These are phyloP conservation scores for Baryphthengus martii DNA, from an alignment of 2,113 vertebrate genomes.

Conservation along the genomic window DNA sequence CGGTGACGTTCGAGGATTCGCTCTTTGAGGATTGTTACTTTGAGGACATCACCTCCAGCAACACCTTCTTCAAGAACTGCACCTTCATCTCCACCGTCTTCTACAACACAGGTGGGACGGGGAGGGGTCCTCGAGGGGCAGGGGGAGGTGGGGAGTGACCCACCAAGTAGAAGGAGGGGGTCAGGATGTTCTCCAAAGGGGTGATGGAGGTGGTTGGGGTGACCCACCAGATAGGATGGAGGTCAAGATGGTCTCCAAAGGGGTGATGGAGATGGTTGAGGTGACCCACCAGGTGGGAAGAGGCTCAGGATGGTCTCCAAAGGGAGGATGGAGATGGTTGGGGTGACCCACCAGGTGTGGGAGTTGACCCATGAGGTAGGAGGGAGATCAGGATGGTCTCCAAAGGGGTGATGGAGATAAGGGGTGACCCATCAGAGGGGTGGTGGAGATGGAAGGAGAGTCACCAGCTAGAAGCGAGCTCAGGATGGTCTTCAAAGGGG, in stretches of 20 bases:
- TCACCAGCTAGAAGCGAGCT: background rate
- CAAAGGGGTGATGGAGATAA: background rate
- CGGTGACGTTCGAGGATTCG: conserved; percentile 93
- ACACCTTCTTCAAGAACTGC: conserved; percentile 98
- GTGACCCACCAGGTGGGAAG: background rate
- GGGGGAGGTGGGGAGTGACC: background rate
- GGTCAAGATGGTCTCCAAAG: background rate
- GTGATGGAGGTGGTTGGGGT: too few relatives aligned
- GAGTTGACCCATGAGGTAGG: too few relatives aligned
- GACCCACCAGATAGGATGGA: conserved; percentile 54
- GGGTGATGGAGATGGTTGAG: accelerated
- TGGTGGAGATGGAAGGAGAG: background rate
- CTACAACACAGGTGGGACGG: conserved; percentile 92
- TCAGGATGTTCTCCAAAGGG: background rate
- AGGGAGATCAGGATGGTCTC: too few relatives aligned
- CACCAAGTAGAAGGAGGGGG: conserved; percentile 56
- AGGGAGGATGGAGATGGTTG: too few relatives aligned
- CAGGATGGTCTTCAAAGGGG: background rate
- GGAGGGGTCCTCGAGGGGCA: accelerated
- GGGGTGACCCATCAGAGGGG: background rate
- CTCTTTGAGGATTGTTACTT: conserved; percentile 96
- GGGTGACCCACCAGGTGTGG: too few relatives aligned
- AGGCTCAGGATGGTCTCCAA: too few relatives aligned
- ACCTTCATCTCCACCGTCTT: conserved; percentile 93
- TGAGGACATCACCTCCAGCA: conserved; percentile 94